Evolutionary conservation across 2,797 vertebrate genomes (phyloP), one percentile per base, ranked within the genome.

Genomic region (Myotis planiceps): DNA sequence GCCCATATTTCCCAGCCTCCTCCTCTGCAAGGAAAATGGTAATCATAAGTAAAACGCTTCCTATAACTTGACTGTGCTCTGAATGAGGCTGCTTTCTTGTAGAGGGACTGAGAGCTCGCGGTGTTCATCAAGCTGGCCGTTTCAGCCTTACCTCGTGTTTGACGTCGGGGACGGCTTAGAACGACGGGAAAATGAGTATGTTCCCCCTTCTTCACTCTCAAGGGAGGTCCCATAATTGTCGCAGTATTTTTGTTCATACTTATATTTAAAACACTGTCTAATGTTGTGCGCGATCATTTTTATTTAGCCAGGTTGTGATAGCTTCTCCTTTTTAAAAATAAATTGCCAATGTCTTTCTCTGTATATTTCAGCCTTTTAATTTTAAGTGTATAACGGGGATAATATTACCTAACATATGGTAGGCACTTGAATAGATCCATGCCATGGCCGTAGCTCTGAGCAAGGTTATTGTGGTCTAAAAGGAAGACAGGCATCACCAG

Each of bases 71-170:
- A 3, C 42, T 78, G 19, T 37, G 23, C 86, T 93, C 49, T 90
- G 32, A 90, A 32, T 80, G 7, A 6, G 34, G 74, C 93, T 97
- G 39, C 81, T 96, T 74, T 80, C 78, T 97, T 95, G 4, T 92
- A 99, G 99, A 78, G 58, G 94, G 37, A 98, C 97, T 1, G 99
- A 98, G 85, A 94, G 98, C 96, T 96, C 29, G 29, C 98, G 99
- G 16, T 99, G 98, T 93, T 98, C 98, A 2, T 88, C 96, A 37
- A 98, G 98, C 0, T 99, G 99, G 99, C 99, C 98, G 0, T 99
- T 99, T 97, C 99, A 99, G 45, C 98, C 99, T 5, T 99, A 99
- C 97, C 97, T 99, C 21, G 98, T 99, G 95, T 99, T 99, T 88
- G 99, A 99, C 32, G 99, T 99, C n/a, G 96, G 76, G 27, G 99